Evolutionary conservation across 2,113 vertebrate genomes (phyloP).

Genomic region (Oxyura jamaicensis): DNA sequence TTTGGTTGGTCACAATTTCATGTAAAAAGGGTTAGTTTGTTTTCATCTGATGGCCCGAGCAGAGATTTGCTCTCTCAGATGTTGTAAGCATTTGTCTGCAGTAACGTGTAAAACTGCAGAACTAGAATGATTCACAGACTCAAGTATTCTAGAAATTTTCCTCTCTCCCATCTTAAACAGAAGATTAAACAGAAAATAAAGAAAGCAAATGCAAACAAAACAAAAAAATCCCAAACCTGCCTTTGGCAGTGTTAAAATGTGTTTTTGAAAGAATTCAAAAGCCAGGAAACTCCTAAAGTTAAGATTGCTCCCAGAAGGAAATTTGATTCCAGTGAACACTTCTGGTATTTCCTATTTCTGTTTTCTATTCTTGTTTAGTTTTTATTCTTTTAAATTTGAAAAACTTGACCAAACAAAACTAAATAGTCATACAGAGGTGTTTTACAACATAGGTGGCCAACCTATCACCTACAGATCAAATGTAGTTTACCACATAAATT

Average conservation of each 20-base stretch:
- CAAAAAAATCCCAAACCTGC: not conserved
- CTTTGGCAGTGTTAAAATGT: conserved; percentile 35
- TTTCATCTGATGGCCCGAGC: not conserved
- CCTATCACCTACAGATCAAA: conserved; percentile 51
- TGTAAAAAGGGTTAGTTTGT: not conserved
- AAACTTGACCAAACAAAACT: conserved; percentile 51
- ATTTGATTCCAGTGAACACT: conserved; percentile 55
- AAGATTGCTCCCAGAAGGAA: conserved; percentile 64
- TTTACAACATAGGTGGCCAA: conserved; percentile 60
- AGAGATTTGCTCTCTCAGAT: not conserved
- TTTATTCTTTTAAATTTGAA: conserved; percentile 61
- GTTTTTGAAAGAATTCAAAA: conserved; percentile 57
- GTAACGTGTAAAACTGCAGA: not conserved
- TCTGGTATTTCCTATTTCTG: conserved; percentile 71
- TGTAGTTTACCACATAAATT: conserved; percentile 37
- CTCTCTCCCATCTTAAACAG: not conserved
- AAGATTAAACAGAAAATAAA: not conserved
- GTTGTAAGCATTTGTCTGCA: not conserved
- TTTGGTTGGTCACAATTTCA: not conserved
- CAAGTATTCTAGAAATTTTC: not conserved
- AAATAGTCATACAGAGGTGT: conserved; percentile 37
- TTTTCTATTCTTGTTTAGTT: conserved; percentile 63
- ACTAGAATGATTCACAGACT: not conserved
- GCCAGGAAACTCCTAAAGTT: conserved; percentile 59
- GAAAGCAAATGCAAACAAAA: not conserved